These are phyloP conservation scores for Lethrus apterus DNA, from an alignment of 1,140 invertebrate genomes.

Conservation along the genomic window DNA sequence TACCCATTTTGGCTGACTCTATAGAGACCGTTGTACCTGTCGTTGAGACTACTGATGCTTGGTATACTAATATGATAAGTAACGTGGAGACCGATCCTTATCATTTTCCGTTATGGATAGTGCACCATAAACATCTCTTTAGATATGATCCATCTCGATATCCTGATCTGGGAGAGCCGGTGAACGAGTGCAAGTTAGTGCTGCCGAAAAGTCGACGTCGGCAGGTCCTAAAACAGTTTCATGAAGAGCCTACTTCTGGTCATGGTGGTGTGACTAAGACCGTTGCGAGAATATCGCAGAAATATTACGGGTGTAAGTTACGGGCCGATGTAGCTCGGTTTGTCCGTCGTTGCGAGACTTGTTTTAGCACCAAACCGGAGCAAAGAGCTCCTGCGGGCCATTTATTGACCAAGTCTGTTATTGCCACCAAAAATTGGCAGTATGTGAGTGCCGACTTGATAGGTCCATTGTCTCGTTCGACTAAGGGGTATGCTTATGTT, in stretches of 20 bases:
- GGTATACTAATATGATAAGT: neutral
- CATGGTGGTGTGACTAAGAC: slow-evolving; percentile 39
- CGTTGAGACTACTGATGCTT: no score
- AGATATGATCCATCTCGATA: neutral
- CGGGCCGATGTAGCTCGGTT: neutral
- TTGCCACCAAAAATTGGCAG: neutral
- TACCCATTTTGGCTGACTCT: neutral
- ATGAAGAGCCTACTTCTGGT: slow-evolving; percentile 30
- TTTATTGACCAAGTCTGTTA: neutral
- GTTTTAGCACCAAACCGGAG: no score
- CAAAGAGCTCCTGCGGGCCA: neutral
- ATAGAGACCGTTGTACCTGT: neutral
- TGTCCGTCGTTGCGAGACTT: neutral
- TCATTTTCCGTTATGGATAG: neutral
- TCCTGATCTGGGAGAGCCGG: neutral
- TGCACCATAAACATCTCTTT: no score
- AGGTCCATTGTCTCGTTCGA: no score
- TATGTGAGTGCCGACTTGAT: no score
- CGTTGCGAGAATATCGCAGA: slow-evolving; percentile 13
- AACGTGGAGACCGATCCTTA: neutral
- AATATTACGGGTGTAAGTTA: neutral
- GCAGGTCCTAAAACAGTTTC: slow-evolving; percentile 23
- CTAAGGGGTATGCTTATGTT: neutral
- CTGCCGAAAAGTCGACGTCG: slow-evolving; percentile 21
- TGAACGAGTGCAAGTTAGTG: slow-evolving; percentile 29